These are phyloP conservation scores for Xylocopa sonorina DNA, from an alignment of 1,140 invertebrate species.

Conservation along the genomic window DNA sequence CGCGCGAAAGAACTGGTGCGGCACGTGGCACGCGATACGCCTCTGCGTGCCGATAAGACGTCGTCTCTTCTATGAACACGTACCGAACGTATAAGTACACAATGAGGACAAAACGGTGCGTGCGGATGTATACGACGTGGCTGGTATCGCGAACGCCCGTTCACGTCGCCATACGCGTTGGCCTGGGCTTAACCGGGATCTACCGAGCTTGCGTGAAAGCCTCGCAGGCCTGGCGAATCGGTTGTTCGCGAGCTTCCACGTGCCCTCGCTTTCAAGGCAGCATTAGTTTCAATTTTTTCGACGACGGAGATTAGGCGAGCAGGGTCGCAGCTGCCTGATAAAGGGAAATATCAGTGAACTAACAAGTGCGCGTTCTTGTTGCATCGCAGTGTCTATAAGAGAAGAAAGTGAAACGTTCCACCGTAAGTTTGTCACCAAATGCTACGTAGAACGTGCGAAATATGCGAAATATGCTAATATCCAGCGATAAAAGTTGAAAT, in stretches of 20 bases:
- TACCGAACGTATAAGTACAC: too few relatives aligned
- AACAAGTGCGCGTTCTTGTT: too few relatives aligned
- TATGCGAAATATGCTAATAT: too few relatives aligned
- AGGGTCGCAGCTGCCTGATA: not conserved
- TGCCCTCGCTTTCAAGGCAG: not conserved
- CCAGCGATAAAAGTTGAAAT: too few relatives aligned
- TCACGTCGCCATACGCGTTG: not conserved
- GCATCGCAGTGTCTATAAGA: too few relatives aligned
- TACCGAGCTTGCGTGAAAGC: slow-evolving; percentile 24
- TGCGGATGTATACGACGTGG: not conserved
- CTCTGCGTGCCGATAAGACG: slow-evolving; percentile 51
- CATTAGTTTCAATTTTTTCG: slow-evolving; percentile 16
- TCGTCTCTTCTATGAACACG: slow-evolving; percentile 48
- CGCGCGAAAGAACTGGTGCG: slow-evolving; percentile 30
- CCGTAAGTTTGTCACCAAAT: too few relatives aligned
- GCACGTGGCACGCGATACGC: slow-evolving; percentile 30
- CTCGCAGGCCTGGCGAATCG: not conserved
- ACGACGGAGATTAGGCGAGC: too few relatives aligned
- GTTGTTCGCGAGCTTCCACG: not conserved
- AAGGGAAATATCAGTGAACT: not conserved
- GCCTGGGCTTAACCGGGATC: slow-evolving; percentile 36
- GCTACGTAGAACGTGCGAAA: too few relatives aligned
- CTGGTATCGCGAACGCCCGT: slow-evolving; percentile 5
- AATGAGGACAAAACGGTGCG: slow-evolving; percentile 7
- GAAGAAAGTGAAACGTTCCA: not conserved